Percentiles rank a stretch among this genome's conserved stretches.
Conservation (phyloP, 1,140 invertebrate species). For the Acromyrmex heyeri region DNA sequence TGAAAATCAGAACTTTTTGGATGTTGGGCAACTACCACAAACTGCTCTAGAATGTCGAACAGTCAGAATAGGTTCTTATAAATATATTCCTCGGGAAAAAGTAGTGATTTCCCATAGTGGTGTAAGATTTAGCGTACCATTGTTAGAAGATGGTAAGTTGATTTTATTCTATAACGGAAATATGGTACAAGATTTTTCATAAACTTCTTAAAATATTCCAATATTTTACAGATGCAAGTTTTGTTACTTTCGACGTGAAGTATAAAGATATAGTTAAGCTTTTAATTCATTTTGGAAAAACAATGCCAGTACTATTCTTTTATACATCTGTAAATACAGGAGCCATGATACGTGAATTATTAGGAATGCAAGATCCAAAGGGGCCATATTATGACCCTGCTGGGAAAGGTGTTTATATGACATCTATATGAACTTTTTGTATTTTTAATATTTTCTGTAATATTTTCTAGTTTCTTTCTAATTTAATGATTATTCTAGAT, state of each 20-base stretch:
- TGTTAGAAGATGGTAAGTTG: slow-evolving; percentile 87
- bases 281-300: slow-evolving; percentile 91
- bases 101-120: slow-evolving; percentile 90
- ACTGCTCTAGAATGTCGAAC: slow-evolving; percentile 90
- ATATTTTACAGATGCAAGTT: slow-evolving; percentile 80
- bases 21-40: slow-evolving; percentile 73
- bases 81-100: slow-evolving; percentile 90
- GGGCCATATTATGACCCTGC: slow-evolving; percentile 88
- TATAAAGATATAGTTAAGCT: slow-evolving; percentile 90
- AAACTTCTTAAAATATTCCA: slow-evolving; percentile 11
- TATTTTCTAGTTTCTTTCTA: neutral
- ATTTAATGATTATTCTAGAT: slow-evolving; percentile 11
- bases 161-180: neutral
- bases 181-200: neutral
- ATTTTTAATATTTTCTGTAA: neutral
- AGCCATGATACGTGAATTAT: slow-evolving; percentile 89
- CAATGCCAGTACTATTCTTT: slow-evolving; percentile 92
- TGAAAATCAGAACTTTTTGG: slow-evolving; percentile 66
- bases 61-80: slow-evolving; percentile 93
- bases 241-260: slow-evolving; percentile 89
- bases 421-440: too few species aligned
- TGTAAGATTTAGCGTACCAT: slow-evolving; percentile 90
- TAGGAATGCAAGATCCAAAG: slow-evolving; percentile 88
- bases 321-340: slow-evolving; percentile 90
- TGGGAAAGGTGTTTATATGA: slow-evolving; percentile 87